phyloP scores from a whole-genome alignment of 2,888 invertebrate genomes.

The Calliphora vomitoria region DNA sequence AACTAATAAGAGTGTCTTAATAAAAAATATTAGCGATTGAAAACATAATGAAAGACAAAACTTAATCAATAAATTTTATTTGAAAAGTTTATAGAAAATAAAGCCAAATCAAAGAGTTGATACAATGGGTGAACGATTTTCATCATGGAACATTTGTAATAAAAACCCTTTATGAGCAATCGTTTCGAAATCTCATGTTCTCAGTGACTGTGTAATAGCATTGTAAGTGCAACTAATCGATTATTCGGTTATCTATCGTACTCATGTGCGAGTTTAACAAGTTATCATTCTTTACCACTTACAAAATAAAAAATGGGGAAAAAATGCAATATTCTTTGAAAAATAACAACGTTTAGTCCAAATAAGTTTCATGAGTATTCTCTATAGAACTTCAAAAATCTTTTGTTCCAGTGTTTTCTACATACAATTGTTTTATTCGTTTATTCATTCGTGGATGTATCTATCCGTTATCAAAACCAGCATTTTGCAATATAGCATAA shows the following conservation, averaged over 20 bases:
- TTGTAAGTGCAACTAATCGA: too few relatives aligned
- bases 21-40: too few relatives aligned
- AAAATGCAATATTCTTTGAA: neutral
- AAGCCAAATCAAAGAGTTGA: too few relatives aligned
- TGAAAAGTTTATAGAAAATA: too few relatives aligned
- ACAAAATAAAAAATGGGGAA: neutral
- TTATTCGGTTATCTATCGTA: neutral
- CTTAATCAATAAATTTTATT: too few relatives aligned
- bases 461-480: constrained; percentile 3
- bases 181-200: too few relatives aligned
- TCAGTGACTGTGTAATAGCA: too few relatives aligned
- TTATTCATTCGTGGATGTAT: constrained; percentile 6
- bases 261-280: neutral
- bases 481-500: constrained; percentile 35
- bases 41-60: too few relatives aligned
- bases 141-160: too few relatives aligned
- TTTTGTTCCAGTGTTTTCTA: neutral
- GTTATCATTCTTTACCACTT: neutral
- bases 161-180: too few relatives aligned
- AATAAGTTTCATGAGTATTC: neutral
- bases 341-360: neutral
- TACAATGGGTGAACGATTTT: too few relatives aligned
- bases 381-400: constrained; percentile 2
- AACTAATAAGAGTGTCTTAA: too few relatives aligned
- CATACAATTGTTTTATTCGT: constrained; percentile 9